Base-by-base conservation (phyloP, 1,140 invertebrate genomes). In the Ectropis grisescens region DNA sequence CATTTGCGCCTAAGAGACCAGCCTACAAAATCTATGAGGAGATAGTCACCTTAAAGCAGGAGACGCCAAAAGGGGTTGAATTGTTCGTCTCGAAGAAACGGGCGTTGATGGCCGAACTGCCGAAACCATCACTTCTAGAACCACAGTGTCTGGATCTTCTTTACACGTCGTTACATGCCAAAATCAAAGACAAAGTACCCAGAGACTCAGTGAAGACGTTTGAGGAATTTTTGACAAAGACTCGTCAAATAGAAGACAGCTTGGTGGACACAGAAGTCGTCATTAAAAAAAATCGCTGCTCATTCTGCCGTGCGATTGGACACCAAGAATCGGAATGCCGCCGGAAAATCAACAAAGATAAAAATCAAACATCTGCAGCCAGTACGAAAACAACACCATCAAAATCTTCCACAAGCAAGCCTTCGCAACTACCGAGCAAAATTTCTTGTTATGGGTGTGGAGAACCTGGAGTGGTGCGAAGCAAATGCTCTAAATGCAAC, bases 1-100 rank as follows among this genome's bases (percentile, higher is more conserved):
- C 29, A 11, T 31, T 31, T 32, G 30, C 16, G 6, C 30, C 19
- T 2, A 32, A 31, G 14, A 31, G 29, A 31, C 29, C 29, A 16
- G 29, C 29, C 11, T 31, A 31, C 22, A 10, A 19, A 16, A 16
- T 31, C 4, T 19, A 31, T 16, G 29, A 31, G 1, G 12, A 29
- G 8, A 15, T 29, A 9, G 28, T 29, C 8, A 8, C 12, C 28
- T 9, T 14, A 14, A 29, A 29, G 28, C 28, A 29, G 6, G 0
- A 29, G 8, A 29, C 9, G n/a, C 28, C 28, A n/a, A 8, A 4
- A 12, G 13, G 11, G 7, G 15, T 13, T n/a, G n/a, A n/a, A n/a
- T n/a, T n/a, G n/a, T n/a, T n/a, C n/a, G n/a, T n/a, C n/a, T n/a
- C n/a, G 6, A n/a, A n/a, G n/a, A n/a, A n/a, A n/a, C n/a, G n/a